A percentile compares a stretch with the other conserved stretches of the same genome.
phyloP scores from a whole-genome alignment of 2,113 vertebrate genomes.

The Callorhinus ursinus region DNA sequence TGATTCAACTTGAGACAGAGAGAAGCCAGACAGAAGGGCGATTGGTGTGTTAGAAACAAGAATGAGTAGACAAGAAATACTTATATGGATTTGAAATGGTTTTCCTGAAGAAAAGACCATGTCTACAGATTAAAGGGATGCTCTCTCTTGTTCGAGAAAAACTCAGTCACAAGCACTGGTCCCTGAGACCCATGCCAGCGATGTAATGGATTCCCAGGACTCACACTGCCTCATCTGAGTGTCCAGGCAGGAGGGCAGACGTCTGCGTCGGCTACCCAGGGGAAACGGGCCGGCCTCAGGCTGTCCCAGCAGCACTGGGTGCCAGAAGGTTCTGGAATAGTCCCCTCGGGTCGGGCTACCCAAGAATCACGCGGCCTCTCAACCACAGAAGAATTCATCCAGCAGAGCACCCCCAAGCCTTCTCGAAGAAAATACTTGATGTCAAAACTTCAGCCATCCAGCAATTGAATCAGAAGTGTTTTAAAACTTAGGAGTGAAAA shows the following conservation, averaged over 20 bases:
- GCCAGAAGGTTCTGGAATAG: background rate
- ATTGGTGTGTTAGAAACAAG: accelerated
- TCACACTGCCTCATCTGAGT: accelerated
- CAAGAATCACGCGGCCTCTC: background rate
- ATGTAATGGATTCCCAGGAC: accelerated
- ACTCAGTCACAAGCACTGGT: accelerated
- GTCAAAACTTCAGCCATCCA: accelerated
- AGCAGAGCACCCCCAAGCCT: accelerated
- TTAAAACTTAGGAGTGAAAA: background rate
- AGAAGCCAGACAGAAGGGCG: background rate
- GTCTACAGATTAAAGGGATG: background rate
- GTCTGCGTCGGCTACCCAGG: accelerated
- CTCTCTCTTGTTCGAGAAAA: background rate
- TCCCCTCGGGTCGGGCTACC: background rate
- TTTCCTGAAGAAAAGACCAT: too few species aligned
- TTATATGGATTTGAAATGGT: accelerated
- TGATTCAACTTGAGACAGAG: background rate
- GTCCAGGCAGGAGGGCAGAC: background rate
- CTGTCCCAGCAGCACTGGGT: too few species aligned
- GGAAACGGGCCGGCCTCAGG: accelerated
- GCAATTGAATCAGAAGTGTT: background rate
- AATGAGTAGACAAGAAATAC: background rate
- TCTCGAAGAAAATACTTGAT: too few species aligned
- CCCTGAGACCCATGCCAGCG: background rate
- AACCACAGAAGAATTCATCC: too few species aligned